These are phyloP conservation scores for Sylvilagus floridanus DNA, from an alignment of 2,797 vertebrate species.

Conservation along the genomic window DNA sequence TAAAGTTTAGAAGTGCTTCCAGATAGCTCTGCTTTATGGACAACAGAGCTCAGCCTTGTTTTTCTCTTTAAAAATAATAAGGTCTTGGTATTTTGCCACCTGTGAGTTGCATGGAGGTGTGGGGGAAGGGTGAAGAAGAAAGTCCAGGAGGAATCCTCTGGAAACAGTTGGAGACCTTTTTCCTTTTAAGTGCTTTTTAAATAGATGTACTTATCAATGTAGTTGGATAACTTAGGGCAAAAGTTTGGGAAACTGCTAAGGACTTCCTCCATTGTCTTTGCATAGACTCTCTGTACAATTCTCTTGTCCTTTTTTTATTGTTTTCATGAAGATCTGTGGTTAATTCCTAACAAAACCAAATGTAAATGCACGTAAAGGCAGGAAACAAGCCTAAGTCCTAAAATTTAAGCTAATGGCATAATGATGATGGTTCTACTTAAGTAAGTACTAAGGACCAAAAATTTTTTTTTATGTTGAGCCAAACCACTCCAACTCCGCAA, in stretches of 20 bases:
- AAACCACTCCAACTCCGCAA: constrained; percentile 58
- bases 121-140: background rate
- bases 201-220: background rate
- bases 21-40: background rate
- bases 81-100: background rate
- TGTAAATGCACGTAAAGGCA: constrained; percentile 1
- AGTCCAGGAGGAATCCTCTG: background rate
- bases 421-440: constrained; percentile 68
- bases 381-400: background rate
- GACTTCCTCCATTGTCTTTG: background rate
- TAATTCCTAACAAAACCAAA: constrained; percentile 64
- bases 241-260: constrained; percentile 6
- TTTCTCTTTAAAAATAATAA: background rate
- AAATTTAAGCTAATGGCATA: constrained; percentile 45
- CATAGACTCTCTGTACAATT: background rate
- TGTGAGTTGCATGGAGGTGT: background rate
- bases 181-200: background rate
- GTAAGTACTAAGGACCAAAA: constrained; percentile 21
- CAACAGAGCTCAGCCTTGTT: background rate
- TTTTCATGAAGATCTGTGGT: constrained; percentile 68
- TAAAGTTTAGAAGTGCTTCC: background rate
- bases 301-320: background rate
- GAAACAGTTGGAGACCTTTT: background rate
- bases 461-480: background rate
- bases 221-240: background rate